Evolutionary conservation across 2,888 invertebrate genomes (phyloP), one percentile per base, ranked within the genome.

Genomic region (Drosophila siamana): DNA sequence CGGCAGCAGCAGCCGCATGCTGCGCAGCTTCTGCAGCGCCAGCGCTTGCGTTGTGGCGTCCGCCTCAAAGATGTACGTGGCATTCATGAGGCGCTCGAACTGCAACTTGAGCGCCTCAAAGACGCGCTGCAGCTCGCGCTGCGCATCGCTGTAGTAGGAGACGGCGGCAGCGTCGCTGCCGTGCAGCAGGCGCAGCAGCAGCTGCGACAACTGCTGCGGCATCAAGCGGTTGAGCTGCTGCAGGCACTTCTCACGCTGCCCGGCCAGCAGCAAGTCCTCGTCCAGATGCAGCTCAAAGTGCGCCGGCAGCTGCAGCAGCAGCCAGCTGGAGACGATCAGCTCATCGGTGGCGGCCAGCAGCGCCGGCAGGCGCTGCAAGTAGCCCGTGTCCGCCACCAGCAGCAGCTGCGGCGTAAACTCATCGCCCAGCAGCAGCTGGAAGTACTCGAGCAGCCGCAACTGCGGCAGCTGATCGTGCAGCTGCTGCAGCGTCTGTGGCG

Each of bases 261-360:
- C 76, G 7, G 60, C 59, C 40, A 78, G 64, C 2, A 69, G 36
- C 0, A 81, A 78, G 2, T 86, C 75, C 28, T 88, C 90, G 8
- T 91, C 89, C 63, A 88, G 62, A 5, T 83, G 72, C 19, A 91
- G 60, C 50, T 91, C 87, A 33, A 91, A 91, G 26, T 89, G 87
- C 0, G 77, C 80, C n/a, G 92, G 68, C 47, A 92, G 72, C 47
- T 89, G 90, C 9, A 90, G 68, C 2, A 91, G 54, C 61, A 91
- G 70, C 70, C 88, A 90, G 2, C 87, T 86, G 55, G 86, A 90
- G 0, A 90, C 47, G 0, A 79, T 72, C 1, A 86, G 67, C 0
- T 73, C 28, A 28, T 79, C 82, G 0, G 78, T 62, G 2, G 38
- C 19, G 0, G 33, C 30, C 4, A 85, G 11, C 4, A 90, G 5